Evolutionary conservation across 2,797 vertebrate genomes (phyloP).

Genomic region (Hafferia zeledoni): DNA sequence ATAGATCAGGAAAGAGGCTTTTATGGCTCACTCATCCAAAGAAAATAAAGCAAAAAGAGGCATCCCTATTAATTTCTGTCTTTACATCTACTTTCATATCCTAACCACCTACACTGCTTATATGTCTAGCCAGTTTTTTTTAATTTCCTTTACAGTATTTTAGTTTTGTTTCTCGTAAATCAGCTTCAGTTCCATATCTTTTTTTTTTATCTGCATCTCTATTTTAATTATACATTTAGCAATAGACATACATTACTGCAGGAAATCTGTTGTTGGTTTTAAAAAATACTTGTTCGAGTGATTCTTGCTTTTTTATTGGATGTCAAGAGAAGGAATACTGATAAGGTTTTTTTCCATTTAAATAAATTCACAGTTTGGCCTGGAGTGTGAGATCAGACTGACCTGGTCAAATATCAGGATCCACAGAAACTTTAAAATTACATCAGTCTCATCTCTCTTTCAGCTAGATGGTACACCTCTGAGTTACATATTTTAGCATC

Average conservation of each 20-base stretch:
- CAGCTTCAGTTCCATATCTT: not conserved
- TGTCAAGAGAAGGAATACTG: not conserved
- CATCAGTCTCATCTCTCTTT: not conserved
- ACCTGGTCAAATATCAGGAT: not conserved
- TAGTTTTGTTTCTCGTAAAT: not conserved
- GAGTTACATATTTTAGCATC: conserved; percentile 8
- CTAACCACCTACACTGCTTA: not conserved
- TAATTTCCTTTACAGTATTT: not conserved
- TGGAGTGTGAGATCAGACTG: not conserved
- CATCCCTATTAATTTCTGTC: not conserved
- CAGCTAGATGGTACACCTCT: not conserved
- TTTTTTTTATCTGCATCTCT: not conserved
- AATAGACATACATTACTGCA: not conserved
- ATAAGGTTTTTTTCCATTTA: not conserved
- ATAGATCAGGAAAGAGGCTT: not conserved
- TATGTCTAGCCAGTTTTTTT: not conserved
- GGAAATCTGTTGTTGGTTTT: not conserved
- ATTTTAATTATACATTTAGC: not conserved
- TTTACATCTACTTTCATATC: not conserved
- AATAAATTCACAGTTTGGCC: not conserved
- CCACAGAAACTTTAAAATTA: not conserved
- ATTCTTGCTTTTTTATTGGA: not conserved
- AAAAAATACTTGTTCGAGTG: not conserved
- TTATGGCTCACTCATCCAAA: not conserved
- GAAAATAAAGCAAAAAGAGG: not conserved